Evolutionary conservation across 2,888 invertebrate genomes (phyloP).

Genomic region (Drosophila flavopinicola): DNA sequence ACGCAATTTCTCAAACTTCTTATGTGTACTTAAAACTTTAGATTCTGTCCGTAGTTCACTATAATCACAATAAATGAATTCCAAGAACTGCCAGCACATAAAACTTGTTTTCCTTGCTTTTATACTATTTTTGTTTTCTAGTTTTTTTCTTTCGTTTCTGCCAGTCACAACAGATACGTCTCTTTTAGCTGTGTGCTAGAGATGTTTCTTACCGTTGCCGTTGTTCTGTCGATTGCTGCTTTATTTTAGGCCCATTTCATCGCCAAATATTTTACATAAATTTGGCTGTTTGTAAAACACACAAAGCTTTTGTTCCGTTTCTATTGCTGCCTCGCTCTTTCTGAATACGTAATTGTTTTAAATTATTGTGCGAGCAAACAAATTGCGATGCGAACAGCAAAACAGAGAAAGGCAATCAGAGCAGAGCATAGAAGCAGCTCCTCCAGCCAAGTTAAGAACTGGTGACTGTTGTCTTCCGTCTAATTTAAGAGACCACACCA

Average conservation of each 20-base stretch:
- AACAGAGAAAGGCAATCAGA: constrained; percentile 8
- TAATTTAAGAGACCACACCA: constrained; percentile 39
- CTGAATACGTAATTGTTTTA: constrained; percentile 55
- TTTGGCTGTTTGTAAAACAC: constrained; percentile 16
- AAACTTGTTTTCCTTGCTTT: constrained; percentile 37
- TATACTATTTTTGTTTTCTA: not conserved
- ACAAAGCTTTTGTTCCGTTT: constrained; percentile 8
- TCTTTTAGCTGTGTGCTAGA: not conserved
- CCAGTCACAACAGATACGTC: constrained; percentile 19
- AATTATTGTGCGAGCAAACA: constrained; percentile 14
- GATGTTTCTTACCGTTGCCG: constrained; percentile 10
- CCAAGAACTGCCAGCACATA: constrained; percentile 28
- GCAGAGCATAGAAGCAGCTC: constrained; percentile 18
- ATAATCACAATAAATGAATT: constrained; percentile 28
- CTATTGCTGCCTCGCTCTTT: constrained; percentile 4
- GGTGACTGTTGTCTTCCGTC: constrained; percentile 24
- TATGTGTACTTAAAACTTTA: constrained; percentile 1
- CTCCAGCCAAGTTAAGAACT: constrained; percentile 26
- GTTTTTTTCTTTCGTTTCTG: not conserved
- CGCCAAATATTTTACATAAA: constrained; percentile 34
- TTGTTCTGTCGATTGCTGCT: constrained; percentile 2
- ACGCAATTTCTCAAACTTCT: constrained; percentile 33
- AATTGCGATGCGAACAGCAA: constrained; percentile 17
- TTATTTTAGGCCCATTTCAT: constrained; percentile 48
- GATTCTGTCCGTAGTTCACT: constrained; percentile 23